Evolutionary conservation across 2,113 vertebrate species (phyloP), one percentile per base, ranked within the genome.

Genomic region (Passer domesticus): DNA sequence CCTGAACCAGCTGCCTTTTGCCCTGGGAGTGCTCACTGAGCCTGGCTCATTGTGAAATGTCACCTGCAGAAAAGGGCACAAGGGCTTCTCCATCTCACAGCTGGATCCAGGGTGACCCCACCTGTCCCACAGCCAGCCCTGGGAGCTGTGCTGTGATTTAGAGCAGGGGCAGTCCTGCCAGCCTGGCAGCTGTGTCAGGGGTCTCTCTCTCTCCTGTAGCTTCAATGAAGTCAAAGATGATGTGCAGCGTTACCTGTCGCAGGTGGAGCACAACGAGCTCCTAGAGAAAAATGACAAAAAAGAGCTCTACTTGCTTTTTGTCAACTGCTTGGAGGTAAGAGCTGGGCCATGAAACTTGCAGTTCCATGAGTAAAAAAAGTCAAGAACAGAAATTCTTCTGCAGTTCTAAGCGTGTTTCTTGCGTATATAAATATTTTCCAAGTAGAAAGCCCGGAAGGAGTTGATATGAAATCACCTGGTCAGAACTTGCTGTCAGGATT

Each of bases 251-350:
- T 98, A 99, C 95, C 97, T 99, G 92, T 95, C 85, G 41, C 94
- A 25, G 70, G 97, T 99, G 31, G 98, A 99, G 91, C 92, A 62
- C 49, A 98, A 92, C 46, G 56, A 97, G 15, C 94, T 99, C 90
- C 77, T 99, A 6, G 96, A 96, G 9, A 81, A 98, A 14, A 96
- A 94, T 2, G 98, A 99, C 74, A 99, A 98, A 92, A 98, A 97
- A 0, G 98, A 99, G 52, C 98, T 99, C 39, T 99, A 99, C 92
- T 76, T 97, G 67, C 97, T 99, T 62, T 99, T 99, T 94, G 97
- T 99, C 86, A 99, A 97, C 97, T 99, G 99, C 89, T 95, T 99
- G 55, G 21, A 53, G 53, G 64, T 68, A 80, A 69, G 21, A 11
- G 39, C 33, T 66, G 60, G 53, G 52, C 18, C 37, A 2, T 10